Percentiles rank a stretch among this genome's conserved stretches.
These are phyloP conservation scores for Leucophenga varia DNA, from an alignment of 1,140 invertebrate genomes.

Conservation along the genomic window DNA sequence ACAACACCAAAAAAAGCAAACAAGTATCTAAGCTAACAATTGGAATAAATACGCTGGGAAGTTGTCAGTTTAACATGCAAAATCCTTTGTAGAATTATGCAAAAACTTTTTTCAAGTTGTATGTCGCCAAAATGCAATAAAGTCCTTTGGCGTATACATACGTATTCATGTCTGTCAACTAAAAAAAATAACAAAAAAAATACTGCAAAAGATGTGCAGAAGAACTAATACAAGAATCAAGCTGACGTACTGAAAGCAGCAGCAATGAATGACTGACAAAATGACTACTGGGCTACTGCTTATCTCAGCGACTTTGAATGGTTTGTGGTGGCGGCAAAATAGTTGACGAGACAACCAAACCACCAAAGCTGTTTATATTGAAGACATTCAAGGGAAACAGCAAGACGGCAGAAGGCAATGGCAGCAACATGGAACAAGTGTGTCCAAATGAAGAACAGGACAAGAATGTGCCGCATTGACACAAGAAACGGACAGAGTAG, in stretches of 20 bases:
- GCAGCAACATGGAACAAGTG: too few species aligned
- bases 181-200: too few species aligned
- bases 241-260: too few species aligned
- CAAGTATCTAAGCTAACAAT: constrained; percentile 1
- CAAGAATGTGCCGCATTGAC: too few species aligned
- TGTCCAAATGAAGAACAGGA: too few species aligned
- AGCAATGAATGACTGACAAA: constrained; percentile 15
- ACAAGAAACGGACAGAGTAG: too few species aligned
- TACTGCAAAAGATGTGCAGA: too few species aligned
- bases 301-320: too few species aligned
- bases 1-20: constrained; percentile 15
- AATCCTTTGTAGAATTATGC: constrained; percentile 26
- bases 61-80: constrained; percentile 40
- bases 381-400: too few species aligned
- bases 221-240: too few species aligned
- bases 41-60: constrained; percentile 36
- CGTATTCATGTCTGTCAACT: too few species aligned
- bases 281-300: constrained; percentile 20
- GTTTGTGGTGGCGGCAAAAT: constrained; percentile 2
- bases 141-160: constrained; percentile 20
- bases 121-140: constrained; percentile 50
- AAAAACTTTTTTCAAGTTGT: constrained; percentile 30
- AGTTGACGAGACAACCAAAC: constrained; percentile 7
- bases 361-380: background rate
- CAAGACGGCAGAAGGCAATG: too few species aligned